Base-by-base conservation (phyloP, 2,113 vertebrate species). In the Gymnobelideus leadbeateri region DNA sequence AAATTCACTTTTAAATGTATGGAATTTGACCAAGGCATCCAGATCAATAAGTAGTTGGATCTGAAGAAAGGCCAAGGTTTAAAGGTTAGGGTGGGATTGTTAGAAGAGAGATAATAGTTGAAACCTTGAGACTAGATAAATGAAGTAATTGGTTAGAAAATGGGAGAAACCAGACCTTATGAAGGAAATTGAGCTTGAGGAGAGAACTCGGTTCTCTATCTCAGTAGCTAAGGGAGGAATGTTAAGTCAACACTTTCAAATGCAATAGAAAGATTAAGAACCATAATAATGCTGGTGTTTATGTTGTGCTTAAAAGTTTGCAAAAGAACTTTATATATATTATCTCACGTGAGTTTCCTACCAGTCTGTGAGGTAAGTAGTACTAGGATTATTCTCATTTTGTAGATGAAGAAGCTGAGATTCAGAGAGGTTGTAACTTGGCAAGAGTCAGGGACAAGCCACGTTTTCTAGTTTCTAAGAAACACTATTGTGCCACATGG, bases 131-230 rank as follows among this genome's bases (percentile, higher is more conserved):
- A 68, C 90, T 43, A 92, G 55, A 90, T 84, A 25, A 89, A 61
- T 53, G 51, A 49, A 68, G 12, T 37, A 16, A 68, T 68, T 3
- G 31, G 8, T 68, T 37, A 37, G 61, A 68, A 57, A 16, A 54
- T 43, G 91, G n/a, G 46, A 26, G 31, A 24, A 51, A 51, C 2
- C 25, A 89, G 11, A 91, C 89, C 19, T 24, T 51, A 21, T 50
- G 50, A 84, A 47, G 89, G 46, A 92, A 93, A 94, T 84, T 47
- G 0, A 51, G 43, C 55, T 23, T 55, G 68, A 90, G n/a, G n/a
- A 54, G 89, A 97, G 91, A 95, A 19, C 46, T 49, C 6, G 61
- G 53, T 96, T 89, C 51, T 68, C 21, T 3, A 28, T 96, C 91
- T 46, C 1, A 1, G 47, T 21, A 77, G n/a, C 37, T 16, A 77